A percentile compares a stretch with the other conserved stretches of the same genome.
These are phyloP conservation scores for Uromys caudimaculatus DNA, from an alignment of 2,797 vertebrate genomes.

Conservation along the genomic window DNA sequence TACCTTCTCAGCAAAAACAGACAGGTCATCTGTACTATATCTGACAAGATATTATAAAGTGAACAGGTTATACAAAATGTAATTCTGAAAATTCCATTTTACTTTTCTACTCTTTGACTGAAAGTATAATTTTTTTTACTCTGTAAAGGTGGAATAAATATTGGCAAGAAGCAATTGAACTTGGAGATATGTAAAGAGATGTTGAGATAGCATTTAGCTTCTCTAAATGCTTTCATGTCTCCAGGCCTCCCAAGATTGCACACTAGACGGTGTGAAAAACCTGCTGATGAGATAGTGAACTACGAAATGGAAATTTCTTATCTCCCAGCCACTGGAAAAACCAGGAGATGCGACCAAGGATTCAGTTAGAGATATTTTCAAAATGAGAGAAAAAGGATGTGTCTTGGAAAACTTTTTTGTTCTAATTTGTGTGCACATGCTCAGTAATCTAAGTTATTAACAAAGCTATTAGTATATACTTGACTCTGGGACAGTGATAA, in stretches of 20 bases:
- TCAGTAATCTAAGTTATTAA: conserved; percentile 18
- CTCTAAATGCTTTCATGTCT: conserved; percentile 76
- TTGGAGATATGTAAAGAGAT: conserved; percentile 66
- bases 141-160: conserved; percentile 65
- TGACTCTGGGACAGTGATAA: neutral
- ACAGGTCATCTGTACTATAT: conserved; percentile 7
- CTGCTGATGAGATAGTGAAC: conserved; percentile 71
- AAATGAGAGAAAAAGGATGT: neutral
- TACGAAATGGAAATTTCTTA: conserved; percentile 59
- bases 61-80: conserved; percentile 38
- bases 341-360: conserved; percentile 50
- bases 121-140: conserved; percentile 60
- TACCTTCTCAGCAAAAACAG: conserved; percentile 32
- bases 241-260: conserved; percentile 66
- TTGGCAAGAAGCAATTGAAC: conserved; percentile 67
- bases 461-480: neutral
- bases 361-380: conserved; percentile 59
- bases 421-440: conserved; percentile 42
- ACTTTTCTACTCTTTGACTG: conserved; percentile 12
- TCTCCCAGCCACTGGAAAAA: conserved; percentile 55
- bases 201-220: conserved; percentile 74
- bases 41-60: conserved; percentile 32
- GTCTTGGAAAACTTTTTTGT: conserved; percentile 34
- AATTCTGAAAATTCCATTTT: conserved; percentile 61
- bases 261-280: conserved; percentile 46